Conservation (phyloP, 2,113 vertebrate genomes). For the Saccopteryx bilineata region DNA sequence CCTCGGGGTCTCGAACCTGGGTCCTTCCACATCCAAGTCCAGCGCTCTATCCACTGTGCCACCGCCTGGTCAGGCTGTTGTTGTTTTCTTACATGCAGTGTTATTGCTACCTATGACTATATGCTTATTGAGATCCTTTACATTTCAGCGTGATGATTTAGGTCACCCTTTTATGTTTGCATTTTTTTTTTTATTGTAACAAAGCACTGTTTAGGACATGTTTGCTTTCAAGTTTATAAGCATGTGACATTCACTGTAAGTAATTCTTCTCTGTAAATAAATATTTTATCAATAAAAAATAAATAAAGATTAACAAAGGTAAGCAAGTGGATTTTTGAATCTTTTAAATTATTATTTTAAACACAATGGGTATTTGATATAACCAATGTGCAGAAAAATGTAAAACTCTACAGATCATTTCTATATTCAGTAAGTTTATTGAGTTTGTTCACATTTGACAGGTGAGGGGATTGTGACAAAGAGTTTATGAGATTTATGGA, state of each 20-base stretch:
- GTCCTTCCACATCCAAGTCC: too few species aligned
- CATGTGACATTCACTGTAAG: not conserved
- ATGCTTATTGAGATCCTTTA: not conserved
- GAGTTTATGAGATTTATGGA: constrained; percentile 53
- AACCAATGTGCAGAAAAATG: constrained; percentile 45
- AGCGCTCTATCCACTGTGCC: too few species aligned
- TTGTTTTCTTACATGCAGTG: not conserved
- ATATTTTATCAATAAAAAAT: constrained; percentile 56
- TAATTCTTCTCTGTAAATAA: constrained; percentile 50
- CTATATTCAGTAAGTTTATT: not conserved
- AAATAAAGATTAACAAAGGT: constrained; percentile 65
- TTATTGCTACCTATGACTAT: not conserved
- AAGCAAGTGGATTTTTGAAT: constrained; percentile 63
- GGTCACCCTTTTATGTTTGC: not conserved
- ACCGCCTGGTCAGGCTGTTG: too few species aligned
- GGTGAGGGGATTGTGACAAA: constrained; percentile 36
- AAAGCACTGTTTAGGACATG: not conserved
- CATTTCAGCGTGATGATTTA: not conserved
- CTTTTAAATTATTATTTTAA: constrained; percentile 65
- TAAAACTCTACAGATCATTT: constrained; percentile 10
- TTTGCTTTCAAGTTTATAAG: constrained; percentile 44
- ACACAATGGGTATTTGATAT: constrained; percentile 26
- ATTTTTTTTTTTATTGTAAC: constrained; percentile 47
- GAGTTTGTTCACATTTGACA: constrained; percentile 56
- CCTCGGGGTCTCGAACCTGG: too few species aligned